Evolutionary conservation across 2,888 invertebrate species (phyloP).

Genomic region (Xanthostigma xanthostigma): DNA sequence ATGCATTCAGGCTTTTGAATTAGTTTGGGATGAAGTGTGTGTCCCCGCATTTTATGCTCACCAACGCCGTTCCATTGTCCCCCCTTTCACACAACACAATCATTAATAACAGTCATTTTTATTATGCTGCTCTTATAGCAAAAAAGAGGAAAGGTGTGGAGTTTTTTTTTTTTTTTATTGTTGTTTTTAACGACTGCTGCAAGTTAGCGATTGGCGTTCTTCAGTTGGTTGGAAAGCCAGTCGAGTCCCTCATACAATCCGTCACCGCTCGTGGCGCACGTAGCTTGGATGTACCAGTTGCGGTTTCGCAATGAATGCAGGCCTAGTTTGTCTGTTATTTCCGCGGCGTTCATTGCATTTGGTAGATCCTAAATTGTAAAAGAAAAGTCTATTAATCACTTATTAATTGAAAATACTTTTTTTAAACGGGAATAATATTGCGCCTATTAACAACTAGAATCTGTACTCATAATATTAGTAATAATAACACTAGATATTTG

Average conservation of each 20-base stretch:
- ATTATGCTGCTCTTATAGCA: conserved; percentile 1
- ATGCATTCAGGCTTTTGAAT: too few relatives aligned
- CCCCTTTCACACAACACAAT: conserved; percentile 5
- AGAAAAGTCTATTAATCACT: conserved; percentile 2
- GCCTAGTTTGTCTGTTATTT: conserved; percentile 98
- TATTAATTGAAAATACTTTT: too few relatives aligned
- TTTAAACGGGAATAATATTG: too few relatives aligned
- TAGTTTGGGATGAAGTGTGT: too few relatives aligned
- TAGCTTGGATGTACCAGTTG: conserved; percentile 95
- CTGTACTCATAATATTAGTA: neutral
- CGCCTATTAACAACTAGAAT: too few relatives aligned
- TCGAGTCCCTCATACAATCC: conserved; percentile 98
- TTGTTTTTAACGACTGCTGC: conserved; percentile 8
- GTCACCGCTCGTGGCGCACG: conserved; percentile 97
- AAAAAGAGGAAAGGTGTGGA: conserved; percentile 4
- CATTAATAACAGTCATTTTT: conserved; percentile 3
- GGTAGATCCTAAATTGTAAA: conserved; percentile 73
- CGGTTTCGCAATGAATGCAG: conserved; percentile 96
- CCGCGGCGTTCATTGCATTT: conserved; percentile 99
- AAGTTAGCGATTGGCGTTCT: conserved; percentile 88
- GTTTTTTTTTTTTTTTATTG: neutral
- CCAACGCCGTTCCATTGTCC: too few relatives aligned
- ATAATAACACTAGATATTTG: too few relatives aligned
- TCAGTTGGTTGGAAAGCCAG: conserved; percentile 99
- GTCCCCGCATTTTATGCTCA: too few relatives aligned